Percentiles rank a stretch among this genome's conserved stretches.
phyloP scores from a whole-genome alignment of 2,888 invertebrate species.

The Latrodectus elegans region DNA sequence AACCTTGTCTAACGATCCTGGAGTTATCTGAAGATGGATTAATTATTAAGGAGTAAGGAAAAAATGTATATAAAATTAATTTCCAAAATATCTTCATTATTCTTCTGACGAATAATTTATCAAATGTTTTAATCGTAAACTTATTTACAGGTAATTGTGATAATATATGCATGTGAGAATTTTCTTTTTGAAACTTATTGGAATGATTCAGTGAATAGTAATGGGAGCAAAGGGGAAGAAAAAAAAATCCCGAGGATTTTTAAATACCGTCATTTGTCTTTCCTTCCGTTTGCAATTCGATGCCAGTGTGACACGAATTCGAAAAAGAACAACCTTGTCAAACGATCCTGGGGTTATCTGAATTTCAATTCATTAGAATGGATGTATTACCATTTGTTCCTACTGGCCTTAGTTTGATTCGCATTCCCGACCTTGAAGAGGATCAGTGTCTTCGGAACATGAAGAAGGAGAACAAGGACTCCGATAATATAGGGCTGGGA shows the following conservation, averaged over 20 bases:
- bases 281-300: background rate
- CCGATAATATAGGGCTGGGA: background rate
- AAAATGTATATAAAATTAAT: no score
- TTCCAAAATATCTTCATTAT: no score
- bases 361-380: background rate
- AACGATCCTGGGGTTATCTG: background rate
- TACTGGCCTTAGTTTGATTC: background rate
- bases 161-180: no score
- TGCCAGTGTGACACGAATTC: background rate
- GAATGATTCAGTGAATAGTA: no score
- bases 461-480: background rate
- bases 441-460: background rate
- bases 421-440: background rate
- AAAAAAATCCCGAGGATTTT: background rate
- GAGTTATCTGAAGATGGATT: background rate
- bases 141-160: no score
- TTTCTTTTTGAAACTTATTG: no score
- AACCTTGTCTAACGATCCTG: background rate
- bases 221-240: no score
- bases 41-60: no score
- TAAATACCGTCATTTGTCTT: background rate
- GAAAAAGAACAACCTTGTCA: background rate
- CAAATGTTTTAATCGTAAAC: no score
- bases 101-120: no score
- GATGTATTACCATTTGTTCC: background rate